Conservation (phyloP, 2,797 vertebrate species). For the Tauraco hartlaubi region DNA sequence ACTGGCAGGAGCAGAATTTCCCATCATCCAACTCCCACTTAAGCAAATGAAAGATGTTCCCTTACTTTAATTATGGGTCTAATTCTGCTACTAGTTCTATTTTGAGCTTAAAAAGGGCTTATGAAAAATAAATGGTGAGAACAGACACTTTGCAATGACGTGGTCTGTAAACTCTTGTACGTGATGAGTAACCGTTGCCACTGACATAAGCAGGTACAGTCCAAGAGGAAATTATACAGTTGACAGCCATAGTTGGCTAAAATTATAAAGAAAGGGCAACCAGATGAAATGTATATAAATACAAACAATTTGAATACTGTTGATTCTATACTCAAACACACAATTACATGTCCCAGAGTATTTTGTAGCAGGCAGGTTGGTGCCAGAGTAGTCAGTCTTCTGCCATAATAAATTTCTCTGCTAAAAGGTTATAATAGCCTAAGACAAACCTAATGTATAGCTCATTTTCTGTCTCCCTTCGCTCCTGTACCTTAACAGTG, state of each 20-base stretch:
- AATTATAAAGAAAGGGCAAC: constrained; percentile 78
- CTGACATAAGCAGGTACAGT: constrained; percentile 76
- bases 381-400: constrained; percentile 61
- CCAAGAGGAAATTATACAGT: constrained; percentile 82
- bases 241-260: constrained; percentile 73
- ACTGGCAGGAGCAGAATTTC: background rate
- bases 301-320: constrained; percentile 72
- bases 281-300: constrained; percentile 71
- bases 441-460: background rate
- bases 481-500: background rate
- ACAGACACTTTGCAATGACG: background rate
- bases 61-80: background rate
- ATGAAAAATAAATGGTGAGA: constrained; percentile 40
- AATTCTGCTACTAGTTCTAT: background rate
- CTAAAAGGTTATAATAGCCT: background rate
- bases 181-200: constrained; percentile 75
- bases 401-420: constrained; percentile 34
- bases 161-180: constrained; percentile 22
- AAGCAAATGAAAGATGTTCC: background rate
- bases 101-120: background rate
- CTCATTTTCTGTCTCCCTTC: background rate
- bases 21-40: background rate
- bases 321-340: constrained; percentile 53
- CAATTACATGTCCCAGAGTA: constrained; percentile 70
- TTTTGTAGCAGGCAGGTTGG: constrained; percentile 69